phyloP scores from a whole-genome alignment of 2,888 invertebrate genomes.

The Orchesella flavescens region DNA sequence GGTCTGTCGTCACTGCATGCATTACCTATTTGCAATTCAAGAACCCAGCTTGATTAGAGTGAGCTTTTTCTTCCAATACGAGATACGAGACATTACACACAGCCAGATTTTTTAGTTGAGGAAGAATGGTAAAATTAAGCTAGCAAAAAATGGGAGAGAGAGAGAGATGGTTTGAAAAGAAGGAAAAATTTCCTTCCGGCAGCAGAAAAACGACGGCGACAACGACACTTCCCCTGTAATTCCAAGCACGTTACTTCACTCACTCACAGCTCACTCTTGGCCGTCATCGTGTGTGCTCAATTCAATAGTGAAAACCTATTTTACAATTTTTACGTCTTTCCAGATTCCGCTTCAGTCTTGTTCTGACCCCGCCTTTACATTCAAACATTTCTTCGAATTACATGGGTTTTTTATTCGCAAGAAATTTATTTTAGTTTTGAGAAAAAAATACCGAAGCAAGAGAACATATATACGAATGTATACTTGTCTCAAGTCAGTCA shows the following conservation, averaged over 20 bases:
- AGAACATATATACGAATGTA: too few relatives aligned
- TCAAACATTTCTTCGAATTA: background rate
- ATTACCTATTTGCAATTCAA: background rate
- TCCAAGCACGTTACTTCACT: conserved; percentile 13
- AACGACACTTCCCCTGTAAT: conserved; percentile 14
- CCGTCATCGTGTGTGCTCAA: background rate
- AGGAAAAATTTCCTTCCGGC: conserved; percentile 28
- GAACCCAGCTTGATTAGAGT: background rate
- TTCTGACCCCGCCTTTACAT: background rate
- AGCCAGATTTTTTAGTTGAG: background rate
- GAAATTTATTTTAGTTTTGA: background rate
- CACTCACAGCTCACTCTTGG: conserved; percentile 1
- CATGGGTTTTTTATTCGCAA: background rate
- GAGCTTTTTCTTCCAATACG: background rate
- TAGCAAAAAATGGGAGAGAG: conserved; percentile 20
- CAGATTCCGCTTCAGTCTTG: background rate
- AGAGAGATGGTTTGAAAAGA: conserved; percentile 12
- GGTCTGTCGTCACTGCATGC: background rate
- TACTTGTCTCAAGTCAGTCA: conserved; percentile 43
- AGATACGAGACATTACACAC: background rate
- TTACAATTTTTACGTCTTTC: background rate
- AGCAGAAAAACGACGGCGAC: background rate
- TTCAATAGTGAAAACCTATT: background rate
- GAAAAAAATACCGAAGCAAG: background rate
- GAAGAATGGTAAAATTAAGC: conserved; percentile 3